Base-by-base conservation (phyloP, 2,797 vertebrate species). In the Sebastes cheni region DNA sequence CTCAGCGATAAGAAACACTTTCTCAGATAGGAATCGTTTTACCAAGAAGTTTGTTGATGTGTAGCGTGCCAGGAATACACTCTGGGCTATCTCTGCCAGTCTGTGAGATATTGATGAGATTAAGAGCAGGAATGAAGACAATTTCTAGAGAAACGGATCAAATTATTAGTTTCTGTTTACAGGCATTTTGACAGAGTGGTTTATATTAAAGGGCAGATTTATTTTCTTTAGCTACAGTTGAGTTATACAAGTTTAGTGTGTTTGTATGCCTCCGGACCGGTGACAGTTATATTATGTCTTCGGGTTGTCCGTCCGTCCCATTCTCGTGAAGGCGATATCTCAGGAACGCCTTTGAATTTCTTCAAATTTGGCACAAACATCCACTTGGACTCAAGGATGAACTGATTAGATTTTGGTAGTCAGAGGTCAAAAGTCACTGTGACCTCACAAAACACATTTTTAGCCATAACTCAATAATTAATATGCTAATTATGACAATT, bases 1-100 rank as follows among this genome's bases (percentile, higher is more conserved):
- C n/a, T 67, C 32, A 6, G 60, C 10, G 86, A 86, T 68, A 73
- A 86, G 83, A 76, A 72, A 42, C 66, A 10, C 69, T 77, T 85
- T 74, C 60, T 56, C 65, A 29, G 81, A 73, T 29, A 42, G 32
- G n/a, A 77, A 81, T 68, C 20, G 2, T 58, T 86, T 74, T 70
- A 64, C 74, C 23, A 3, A 65, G 58, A 80, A 3, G 65, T 69
- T 55, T 88, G 73, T 2, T 79, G 50, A 83, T 73, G 13, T 29
- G 16, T 3, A 22, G 13, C 11, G 1, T 70, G 59, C 77, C 80
- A 71, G 73, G 73, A 81, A 70, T 46, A 32, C 34, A 74, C 69
- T 56, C 55, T 1, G 22, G 36, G 12, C 54, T 79, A 34, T 75
- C 74, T 67, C 0, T 80, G 60, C 23, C 62, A 22, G 54, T 32